These are phyloP conservation scores for Ceratina australensis DNA, from an alignment of 1,140 invertebrate species.

Conservation along the genomic window DNA sequence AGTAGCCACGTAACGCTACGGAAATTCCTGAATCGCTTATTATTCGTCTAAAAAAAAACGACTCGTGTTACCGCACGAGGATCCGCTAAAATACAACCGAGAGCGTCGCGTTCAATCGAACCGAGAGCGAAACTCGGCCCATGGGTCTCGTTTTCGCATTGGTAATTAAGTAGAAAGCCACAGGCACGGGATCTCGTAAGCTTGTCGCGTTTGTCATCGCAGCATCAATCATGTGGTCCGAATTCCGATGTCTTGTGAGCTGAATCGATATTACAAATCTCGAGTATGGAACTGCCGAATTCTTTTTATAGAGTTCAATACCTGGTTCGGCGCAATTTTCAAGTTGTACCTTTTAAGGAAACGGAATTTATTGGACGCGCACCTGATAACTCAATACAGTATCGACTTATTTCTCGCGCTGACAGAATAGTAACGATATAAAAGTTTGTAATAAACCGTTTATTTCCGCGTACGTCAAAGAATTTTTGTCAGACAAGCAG, in stretches of 20 bases:
- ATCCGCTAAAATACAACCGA: conserved; percentile 11
- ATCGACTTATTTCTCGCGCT: no score
- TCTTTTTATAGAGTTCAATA: background rate
- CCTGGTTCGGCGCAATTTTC: background rate
- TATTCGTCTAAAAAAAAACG: conserved; percentile 11
- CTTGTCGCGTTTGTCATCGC: conserved; percentile 37
- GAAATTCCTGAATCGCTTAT: conserved; percentile 38
- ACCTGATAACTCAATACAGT: no score
- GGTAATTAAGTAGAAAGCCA: conserved; percentile 39
- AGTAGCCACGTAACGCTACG: background rate
- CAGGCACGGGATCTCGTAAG: conserved; percentile 25
- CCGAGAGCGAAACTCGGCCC: background rate
- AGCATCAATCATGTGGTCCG: conserved; percentile 43
- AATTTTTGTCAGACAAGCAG: no score
- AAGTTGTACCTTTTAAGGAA: background rate
- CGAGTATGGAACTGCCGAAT: background rate
- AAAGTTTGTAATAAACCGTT: no score
- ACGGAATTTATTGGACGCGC: background rate
- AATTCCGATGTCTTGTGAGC: conserved; percentile 52
- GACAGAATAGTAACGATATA: no score
- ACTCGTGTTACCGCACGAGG: background rate
- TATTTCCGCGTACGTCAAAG: no score
- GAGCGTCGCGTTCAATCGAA: background rate
- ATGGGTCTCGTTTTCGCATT: conserved; percentile 28
- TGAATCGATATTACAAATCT: conserved; percentile 25